Conservation (phyloP, 2,797 vertebrate species). For the Myotis daubentonii region DNA sequence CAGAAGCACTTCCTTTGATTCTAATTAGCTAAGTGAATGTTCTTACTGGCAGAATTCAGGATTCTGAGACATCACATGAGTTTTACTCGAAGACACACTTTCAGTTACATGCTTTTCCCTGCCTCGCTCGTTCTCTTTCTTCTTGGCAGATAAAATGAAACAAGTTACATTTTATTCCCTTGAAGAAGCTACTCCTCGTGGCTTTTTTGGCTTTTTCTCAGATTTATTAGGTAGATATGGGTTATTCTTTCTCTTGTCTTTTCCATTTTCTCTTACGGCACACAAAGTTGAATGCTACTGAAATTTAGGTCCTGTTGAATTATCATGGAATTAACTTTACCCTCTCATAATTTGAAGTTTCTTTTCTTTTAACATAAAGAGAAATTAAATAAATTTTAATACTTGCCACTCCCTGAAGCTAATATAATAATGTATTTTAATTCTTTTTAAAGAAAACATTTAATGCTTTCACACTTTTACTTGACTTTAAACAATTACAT, state of each 20-base stretch:
- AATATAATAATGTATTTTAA: neutral
- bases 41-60: neutral
- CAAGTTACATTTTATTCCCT: neutral
- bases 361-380: neutral
- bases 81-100: neutral
- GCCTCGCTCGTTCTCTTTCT: neutral
- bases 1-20: neutral
- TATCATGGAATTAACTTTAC: neutral
- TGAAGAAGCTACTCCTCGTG: neutral
- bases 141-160: neutral
- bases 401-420: neutral
- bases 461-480: neutral
- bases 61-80: neutral
- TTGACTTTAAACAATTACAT: neutral
- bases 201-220: neutral
- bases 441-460: slow-evolving; percentile 25
- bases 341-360: neutral
- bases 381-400: neutral
- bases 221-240: neutral
- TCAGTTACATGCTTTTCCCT: neutral
- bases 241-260: slow-evolving; percentile 21
- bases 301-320: neutral
- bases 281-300: neutral
- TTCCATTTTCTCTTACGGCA: neutral
- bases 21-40: slow-evolving; percentile 11